Conservation (phyloP, 2,797 vertebrate genomes). For the Platalea minor region DNA sequence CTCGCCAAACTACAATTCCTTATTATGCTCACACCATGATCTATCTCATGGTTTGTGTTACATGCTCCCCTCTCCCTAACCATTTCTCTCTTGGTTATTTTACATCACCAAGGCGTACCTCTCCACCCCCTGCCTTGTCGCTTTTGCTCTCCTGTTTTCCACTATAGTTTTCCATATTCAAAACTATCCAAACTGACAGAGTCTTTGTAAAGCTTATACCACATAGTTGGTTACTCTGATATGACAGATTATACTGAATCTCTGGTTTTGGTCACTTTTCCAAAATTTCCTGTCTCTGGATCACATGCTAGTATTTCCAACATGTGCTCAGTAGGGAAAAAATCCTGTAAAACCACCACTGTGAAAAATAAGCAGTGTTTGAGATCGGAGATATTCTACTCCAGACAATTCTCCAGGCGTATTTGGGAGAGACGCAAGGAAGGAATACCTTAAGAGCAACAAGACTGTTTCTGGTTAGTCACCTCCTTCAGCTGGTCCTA, state of each 20-base stretch:
- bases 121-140: rapidly evolving
- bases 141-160: neutral
- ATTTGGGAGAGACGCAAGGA: neutral
- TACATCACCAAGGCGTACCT: neutral
- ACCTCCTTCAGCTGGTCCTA: neutral
- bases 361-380: neutral
- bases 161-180: neutral
- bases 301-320: neutral
- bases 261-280: neutral
- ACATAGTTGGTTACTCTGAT: neutral
- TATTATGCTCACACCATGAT: neutral
- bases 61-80: neutral
- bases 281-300: neutral
- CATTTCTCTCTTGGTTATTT: neutral
- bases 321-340: neutral
- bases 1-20: neutral
- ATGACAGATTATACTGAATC: neutral
- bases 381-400: neutral
- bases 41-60: neutral
- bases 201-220: neutral
- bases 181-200: neutral
- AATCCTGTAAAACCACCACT: neutral
- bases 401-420: neutral
- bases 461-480: neutral
- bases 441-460: neutral